Percentiles rank a stretch among this genome's conserved stretches.
phyloP scores from a whole-genome alignment of 2,113 vertebrate species.

The Acrocephalus arundinaceus region DNA sequence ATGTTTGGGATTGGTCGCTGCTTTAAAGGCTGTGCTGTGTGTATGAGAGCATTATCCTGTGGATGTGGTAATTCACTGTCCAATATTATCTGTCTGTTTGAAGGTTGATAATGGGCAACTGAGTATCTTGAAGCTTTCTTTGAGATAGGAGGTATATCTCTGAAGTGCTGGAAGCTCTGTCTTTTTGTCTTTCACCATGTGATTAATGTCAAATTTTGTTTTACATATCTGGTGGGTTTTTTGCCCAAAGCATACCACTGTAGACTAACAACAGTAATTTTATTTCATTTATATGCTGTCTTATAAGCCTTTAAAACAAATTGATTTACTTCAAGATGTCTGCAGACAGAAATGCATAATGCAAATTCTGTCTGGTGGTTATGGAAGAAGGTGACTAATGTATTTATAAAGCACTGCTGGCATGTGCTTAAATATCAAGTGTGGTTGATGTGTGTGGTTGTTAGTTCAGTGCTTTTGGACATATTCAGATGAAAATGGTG shows the following conservation, averaged over 20 bases:
- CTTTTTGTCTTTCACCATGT: background rate
- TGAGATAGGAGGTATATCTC: background rate
- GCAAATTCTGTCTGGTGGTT: background rate
- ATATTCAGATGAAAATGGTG: background rate
- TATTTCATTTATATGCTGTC: background rate
- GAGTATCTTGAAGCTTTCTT: background rate
- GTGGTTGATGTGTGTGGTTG: background rate
- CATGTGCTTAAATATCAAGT: background rate
- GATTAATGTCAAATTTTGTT: background rate
- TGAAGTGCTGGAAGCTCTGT: background rate
- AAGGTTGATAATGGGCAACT: background rate
- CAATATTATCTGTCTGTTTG: background rate
- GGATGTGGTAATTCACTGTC: background rate
- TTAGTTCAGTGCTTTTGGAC: background rate
- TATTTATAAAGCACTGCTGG: background rate
- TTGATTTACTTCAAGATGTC: background rate
- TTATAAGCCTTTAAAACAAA: background rate
- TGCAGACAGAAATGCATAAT: background rate
- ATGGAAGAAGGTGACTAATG: background rate
- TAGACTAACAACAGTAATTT: background rate
- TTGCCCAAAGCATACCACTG: background rate
- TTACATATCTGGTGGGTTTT: background rate
- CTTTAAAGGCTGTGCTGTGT: background rate
- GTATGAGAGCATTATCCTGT: background rate
- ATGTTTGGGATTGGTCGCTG: background rate